These are phyloP conservation scores for Lamellibrachia satsuma DNA, from an alignment of 2,888 invertebrate species.

Conservation along the genomic window DNA sequence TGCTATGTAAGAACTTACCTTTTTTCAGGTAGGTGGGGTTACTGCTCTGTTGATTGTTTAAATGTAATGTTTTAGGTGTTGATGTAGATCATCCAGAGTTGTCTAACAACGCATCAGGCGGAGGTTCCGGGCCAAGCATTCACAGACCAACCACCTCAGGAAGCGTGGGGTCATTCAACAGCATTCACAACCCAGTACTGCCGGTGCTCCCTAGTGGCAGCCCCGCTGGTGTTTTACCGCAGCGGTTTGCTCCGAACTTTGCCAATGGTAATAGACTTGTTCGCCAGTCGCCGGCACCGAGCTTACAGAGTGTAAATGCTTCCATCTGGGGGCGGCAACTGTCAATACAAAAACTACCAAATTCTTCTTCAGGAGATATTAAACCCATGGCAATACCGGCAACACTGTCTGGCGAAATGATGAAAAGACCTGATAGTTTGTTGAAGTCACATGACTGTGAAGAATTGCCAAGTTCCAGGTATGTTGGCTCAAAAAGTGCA, in stretches of 20 bases:
- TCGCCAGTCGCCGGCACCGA: background rate
- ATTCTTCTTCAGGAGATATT: background rate
- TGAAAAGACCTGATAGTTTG: background rate
- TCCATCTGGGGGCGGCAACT: background rate
- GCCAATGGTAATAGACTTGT: background rate
- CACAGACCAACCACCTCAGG: background rate
- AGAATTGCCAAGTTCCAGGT: background rate
- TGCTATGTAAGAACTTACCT: too few relatives aligned
- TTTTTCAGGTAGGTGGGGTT: too few relatives aligned
- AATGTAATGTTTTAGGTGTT: background rate
- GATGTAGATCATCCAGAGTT: background rate
- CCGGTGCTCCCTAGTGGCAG: background rate
- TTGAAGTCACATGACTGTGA: conserved; percentile 13
- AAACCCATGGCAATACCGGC: background rate
- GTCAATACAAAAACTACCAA: background rate
- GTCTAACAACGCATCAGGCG: background rate
- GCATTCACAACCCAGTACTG: background rate
- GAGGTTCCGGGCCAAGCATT: background rate
- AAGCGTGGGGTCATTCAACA: background rate
- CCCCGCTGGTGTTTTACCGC: background rate
- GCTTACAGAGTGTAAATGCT: background rate
- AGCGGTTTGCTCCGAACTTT: background rate
- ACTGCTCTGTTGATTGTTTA: background rate
- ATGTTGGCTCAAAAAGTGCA: background rate
- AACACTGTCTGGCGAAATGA: background rate